Evolutionary conservation across 2,113 vertebrate species (phyloP).

Genomic region (Vulpes vulpes): DNA sequence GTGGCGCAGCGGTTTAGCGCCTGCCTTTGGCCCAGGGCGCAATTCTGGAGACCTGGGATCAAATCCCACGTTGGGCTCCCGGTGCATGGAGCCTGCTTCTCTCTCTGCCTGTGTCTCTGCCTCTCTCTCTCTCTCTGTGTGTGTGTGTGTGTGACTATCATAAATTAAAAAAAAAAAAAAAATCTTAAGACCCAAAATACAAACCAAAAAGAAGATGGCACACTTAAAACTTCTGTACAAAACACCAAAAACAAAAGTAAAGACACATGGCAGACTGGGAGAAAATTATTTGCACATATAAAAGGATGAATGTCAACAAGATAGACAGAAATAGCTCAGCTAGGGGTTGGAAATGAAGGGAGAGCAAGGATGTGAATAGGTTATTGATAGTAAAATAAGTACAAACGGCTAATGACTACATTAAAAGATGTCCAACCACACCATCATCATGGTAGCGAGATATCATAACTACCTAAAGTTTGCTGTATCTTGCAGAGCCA

Average conservation of each 20-base stretch:
- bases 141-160: no score
- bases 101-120: no score
- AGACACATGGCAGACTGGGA: neutral
- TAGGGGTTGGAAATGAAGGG: fast-evolving
- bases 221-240: neutral
- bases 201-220: neutral
- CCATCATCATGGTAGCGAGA: neutral
- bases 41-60: no score
- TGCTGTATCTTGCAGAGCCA: neutral
- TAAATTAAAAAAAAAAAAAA: no score
- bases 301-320: neutral
- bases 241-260: neutral
- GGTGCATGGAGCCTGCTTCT: no score
- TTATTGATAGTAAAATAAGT: neutral
- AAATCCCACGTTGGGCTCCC: no score
- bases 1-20: no score
- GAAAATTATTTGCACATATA: neutral
- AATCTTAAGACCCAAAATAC: neutral
- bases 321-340: neutral
- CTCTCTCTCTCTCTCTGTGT: no score
- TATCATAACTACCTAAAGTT: neutral
- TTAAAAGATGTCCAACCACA: neutral
- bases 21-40: no score
- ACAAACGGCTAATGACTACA: neutral
- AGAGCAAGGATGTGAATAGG: neutral